Evolutionary conservation across 2,888 invertebrate species (phyloP).

Genomic region (Spilosoma lubricipeda): DNA sequence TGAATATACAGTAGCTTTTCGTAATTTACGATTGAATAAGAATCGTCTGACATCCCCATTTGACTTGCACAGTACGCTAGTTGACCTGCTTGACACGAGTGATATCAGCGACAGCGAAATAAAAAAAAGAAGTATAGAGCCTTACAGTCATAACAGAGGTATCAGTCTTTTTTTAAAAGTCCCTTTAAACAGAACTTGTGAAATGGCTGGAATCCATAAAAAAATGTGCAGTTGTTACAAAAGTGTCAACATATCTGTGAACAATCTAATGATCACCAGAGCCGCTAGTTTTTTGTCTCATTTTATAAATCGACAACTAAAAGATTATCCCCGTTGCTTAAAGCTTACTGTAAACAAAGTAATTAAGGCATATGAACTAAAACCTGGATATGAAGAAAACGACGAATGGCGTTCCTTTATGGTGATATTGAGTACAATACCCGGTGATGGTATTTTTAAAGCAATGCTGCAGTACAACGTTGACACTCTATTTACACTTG

Average conservation of each 20-base stretch:
- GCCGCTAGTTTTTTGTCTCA: slow-evolving; percentile 23
- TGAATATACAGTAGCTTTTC: slow-evolving; percentile 85
- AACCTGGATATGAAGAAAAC: slow-evolving; percentile 16
- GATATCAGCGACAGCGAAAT: slow-evolving; percentile 55
- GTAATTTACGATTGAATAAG: slow-evolving; percentile 88
- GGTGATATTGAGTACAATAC: slow-evolving; percentile 25
- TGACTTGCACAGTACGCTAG: slow-evolving; percentile 92
- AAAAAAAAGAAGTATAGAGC: slow-evolving; percentile 58
- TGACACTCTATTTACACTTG: slow-evolving; percentile 9
- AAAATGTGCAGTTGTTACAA: slow-evolving; percentile 94
- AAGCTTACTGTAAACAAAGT: slow-evolving; percentile 24
- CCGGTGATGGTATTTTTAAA: slow-evolving; percentile 30
- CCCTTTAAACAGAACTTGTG: slow-evolving; percentile 89
- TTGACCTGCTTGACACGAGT: slow-evolving; percentile 86
- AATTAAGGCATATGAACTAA: slow-evolving; percentile 26
- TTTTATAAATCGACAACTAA: slow-evolving; percentile 21
- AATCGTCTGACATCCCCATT: slow-evolving; percentile 89
- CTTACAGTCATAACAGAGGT: slow-evolving; percentile 76
- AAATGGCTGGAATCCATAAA: slow-evolving; percentile 89
- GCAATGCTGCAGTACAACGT: slow-evolving; percentile 17
- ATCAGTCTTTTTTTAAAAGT: slow-evolving; percentile 91
- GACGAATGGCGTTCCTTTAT: slow-evolving; percentile 28
- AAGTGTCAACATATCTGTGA: slow-evolving; percentile 61
- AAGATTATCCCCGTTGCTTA: slow-evolving; percentile 22
- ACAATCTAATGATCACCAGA: slow-evolving; percentile 8